Evolutionary conservation across 1,140 invertebrate genomes (phyloP).

Genomic region (Apis florea): DNA sequence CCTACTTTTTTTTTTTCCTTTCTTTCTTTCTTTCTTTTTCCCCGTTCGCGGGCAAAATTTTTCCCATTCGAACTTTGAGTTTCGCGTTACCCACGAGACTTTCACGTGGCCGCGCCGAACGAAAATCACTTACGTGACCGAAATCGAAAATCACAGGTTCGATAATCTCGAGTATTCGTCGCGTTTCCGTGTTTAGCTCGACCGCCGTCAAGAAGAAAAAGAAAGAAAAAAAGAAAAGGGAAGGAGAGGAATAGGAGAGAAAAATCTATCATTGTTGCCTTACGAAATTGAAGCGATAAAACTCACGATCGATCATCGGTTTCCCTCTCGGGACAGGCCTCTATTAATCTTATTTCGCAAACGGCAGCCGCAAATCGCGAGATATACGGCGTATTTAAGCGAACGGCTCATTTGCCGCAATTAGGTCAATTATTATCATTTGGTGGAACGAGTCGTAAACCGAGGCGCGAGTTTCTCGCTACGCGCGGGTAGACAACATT

Average conservation of each 20-base stretch:
- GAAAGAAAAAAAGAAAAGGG: no score
- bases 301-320: constrained; percentile 35
- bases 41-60: background rate
- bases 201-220: background rate
- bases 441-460: constrained; percentile 32
- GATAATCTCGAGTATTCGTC: background rate
- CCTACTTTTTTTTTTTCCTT: background rate
- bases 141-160: constrained; percentile 17
- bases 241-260: no score
- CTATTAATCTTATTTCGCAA: constrained; percentile 37
- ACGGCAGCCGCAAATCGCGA: constrained; percentile 27
- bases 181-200: background rate
- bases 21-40: constrained; percentile 24
- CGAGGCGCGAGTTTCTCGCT: constrained; percentile 1
- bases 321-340: background rate
- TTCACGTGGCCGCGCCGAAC: constrained; percentile 42
- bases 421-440: constrained; percentile 61
- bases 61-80: constrained; percentile 34
- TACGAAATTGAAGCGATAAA: constrained; percentile 24
- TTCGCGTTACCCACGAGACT: constrained; percentile 48
- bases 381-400: constrained; percentile 25
- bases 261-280: constrained; percentile 1
- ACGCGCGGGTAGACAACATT: background rate
- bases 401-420: constrained; percentile 48
- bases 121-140: background rate